Percentiles rank a stretch among this genome's conserved stretches.
Evolutionary conservation across 2,797 vertebrate genomes (phyloP).

Genomic region (Distichodus sexfasciatus): DNA sequence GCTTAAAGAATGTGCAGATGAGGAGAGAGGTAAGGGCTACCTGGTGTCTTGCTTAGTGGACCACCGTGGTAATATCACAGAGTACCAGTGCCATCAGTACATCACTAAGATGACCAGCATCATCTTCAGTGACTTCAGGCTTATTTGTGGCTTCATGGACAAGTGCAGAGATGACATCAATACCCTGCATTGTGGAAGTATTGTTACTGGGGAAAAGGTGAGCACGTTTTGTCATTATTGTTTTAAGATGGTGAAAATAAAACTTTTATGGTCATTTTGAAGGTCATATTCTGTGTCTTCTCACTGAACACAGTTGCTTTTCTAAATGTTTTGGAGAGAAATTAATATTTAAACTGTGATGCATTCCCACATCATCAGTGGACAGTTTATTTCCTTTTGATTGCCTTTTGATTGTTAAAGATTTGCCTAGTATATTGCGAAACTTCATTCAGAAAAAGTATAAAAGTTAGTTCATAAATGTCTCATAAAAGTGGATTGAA

Average conservation of each 20-base stretch:
- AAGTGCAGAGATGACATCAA: conserved; percentile 92
- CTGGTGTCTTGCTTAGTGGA: conserved; percentile 94
- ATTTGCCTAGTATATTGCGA: background rate
- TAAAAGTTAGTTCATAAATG: background rate
- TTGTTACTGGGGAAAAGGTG: conserved; percentile 90
- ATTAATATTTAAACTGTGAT: no score
- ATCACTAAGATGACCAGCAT: conserved; percentile 95
- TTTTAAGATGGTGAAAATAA: no score
- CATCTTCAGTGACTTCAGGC: conserved; percentile 89
- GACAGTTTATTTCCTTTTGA: no score
- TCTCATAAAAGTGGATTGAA: background rate
- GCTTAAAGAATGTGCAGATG: conserved; percentile 93
- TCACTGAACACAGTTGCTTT: no score
- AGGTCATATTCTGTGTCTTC: no score
- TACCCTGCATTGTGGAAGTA: conserved; percentile 86
- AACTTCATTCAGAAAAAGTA: background rate
- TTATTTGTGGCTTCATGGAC: conserved; percentile 96
- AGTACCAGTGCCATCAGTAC: conserved; percentile 94
- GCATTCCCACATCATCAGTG: no score
- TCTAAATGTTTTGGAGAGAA: no score
- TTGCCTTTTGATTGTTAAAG: background rate
- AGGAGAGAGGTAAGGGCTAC: conserved; percentile 86
- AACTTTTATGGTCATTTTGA: no score
- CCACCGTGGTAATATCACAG: conserved; percentile 90
- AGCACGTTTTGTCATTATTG: no score